Conservation (phyloP, 2,113 vertebrate species). For the Pantherophis guttatus region DNA sequence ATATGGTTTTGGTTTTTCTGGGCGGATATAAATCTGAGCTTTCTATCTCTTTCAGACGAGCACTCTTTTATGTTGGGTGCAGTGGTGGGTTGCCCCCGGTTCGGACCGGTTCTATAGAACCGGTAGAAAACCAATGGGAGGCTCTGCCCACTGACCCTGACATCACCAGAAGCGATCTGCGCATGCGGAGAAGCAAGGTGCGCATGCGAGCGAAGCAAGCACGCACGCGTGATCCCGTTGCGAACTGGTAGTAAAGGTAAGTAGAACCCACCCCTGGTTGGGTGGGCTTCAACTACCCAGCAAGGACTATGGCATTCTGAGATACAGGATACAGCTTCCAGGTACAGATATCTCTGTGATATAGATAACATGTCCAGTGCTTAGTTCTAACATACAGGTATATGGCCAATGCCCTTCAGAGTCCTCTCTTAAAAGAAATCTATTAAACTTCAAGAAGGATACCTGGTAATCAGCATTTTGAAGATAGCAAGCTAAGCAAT, state of each 20-base stretch:
- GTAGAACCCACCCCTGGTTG: too few relatives aligned
- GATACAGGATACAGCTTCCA: neutral
- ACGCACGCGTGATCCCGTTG: too few relatives aligned
- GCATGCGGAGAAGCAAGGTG: too few relatives aligned
- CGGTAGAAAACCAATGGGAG: too few relatives aligned
- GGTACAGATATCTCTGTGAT: neutral
- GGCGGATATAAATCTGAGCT: neutral
- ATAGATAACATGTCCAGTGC: neutral
- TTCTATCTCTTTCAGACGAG: neutral
- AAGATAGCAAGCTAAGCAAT: constrained; percentile 2
- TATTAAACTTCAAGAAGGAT: neutral
- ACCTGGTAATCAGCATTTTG: neutral
- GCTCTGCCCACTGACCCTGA: too few relatives aligned
- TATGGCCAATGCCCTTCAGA: neutral
- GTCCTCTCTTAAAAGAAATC: neutral
- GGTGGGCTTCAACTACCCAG: neutral
- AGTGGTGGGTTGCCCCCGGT: too few relatives aligned
- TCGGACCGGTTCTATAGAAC: too few relatives aligned
- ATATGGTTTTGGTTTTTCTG: neutral
- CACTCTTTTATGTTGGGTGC: neutral
- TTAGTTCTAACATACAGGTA: neutral
- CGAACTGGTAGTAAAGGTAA: too few relatives aligned
- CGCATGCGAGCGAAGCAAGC: too few relatives aligned
- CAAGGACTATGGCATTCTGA: neutral
- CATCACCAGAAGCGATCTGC: too few relatives aligned